A percentile compares a stretch with the other conserved stretches of the same genome.
phyloP scores from a whole-genome alignment of 2,797 vertebrate species.

The Carapus acus region DNA sequence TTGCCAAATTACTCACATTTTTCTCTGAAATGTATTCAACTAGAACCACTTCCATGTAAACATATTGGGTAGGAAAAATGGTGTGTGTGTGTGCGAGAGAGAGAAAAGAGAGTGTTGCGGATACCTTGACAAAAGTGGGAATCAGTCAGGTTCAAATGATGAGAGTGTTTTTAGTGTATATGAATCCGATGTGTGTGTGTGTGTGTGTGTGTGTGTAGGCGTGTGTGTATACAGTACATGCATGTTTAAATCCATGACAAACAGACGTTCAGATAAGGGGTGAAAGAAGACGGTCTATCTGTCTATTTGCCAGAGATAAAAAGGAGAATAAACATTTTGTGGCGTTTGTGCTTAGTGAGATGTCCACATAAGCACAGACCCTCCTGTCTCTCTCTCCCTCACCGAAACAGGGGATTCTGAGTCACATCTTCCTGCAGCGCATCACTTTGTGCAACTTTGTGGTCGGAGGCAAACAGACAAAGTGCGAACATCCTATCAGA shows the following conservation, averaged over 20 bases:
- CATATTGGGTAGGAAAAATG: conserved; percentile 5
- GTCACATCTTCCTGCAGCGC: conserved; percentile 30
- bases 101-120: too few relatives aligned
- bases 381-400: neutral
- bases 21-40: conserved; percentile 26
- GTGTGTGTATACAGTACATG: neutral
- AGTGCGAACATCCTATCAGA: neutral
- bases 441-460: too few relatives aligned
- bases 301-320: neutral
- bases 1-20: conserved; percentile 45
- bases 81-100: neutral
- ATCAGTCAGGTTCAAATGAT: too few relatives aligned
- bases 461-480: conserved; percentile 32
- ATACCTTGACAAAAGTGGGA: too few relatives aligned
- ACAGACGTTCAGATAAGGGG: neutral
- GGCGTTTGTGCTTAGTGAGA: neutral
- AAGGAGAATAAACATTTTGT: neutral
- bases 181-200: too few relatives aligned
- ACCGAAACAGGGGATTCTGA: conserved; percentile 17
- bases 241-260: neutral
- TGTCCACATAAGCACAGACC: neutral
- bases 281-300: neutral
- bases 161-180: too few relatives aligned
- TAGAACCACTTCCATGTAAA: conserved; percentile 25
- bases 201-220: neutral